phyloP scores from a whole-genome alignment of 1,140 invertebrate genomes.

The Nylanderia fulva region DNA sequence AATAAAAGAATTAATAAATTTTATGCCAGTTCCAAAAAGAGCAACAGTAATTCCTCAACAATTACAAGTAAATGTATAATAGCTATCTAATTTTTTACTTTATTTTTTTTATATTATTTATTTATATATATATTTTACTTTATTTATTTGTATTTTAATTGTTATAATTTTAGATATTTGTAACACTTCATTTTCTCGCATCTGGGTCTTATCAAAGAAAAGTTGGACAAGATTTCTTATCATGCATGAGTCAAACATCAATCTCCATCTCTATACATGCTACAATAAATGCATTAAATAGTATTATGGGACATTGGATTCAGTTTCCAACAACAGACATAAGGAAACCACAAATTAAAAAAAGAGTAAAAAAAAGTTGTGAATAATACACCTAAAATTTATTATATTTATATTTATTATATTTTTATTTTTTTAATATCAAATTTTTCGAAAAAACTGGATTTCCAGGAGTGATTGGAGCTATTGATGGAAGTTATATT shows the following conservation, averaged over 20 bases:
- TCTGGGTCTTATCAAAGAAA: conserved; percentile 16
- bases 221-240: background rate
- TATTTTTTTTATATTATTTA: background rate
- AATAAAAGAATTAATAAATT: background rate
- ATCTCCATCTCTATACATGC: background rate
- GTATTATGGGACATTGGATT: conserved; percentile 1
- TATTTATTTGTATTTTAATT: background rate
- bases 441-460: conserved; percentile 23
- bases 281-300: conserved; percentile 17
- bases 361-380: background rate
- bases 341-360: conserved; percentile 37
- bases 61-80: background rate
- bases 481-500: background rate
- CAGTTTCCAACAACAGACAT: background rate
- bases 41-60: conserved; percentile 19
- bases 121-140: background rate
- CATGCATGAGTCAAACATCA: conserved; percentile 1
- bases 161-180: conserved; percentile 22
- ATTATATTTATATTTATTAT: background rate
- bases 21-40: background rate
- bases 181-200: conserved; percentile 5
- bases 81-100: background rate
- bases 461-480: conserved; percentile 15
- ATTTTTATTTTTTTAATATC: background rate
- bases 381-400: background rate